These are phyloP conservation scores for Drosophila persimilis DNA, from an alignment of 1,140 invertebrate genomes.

Conservation along the genomic window DNA sequence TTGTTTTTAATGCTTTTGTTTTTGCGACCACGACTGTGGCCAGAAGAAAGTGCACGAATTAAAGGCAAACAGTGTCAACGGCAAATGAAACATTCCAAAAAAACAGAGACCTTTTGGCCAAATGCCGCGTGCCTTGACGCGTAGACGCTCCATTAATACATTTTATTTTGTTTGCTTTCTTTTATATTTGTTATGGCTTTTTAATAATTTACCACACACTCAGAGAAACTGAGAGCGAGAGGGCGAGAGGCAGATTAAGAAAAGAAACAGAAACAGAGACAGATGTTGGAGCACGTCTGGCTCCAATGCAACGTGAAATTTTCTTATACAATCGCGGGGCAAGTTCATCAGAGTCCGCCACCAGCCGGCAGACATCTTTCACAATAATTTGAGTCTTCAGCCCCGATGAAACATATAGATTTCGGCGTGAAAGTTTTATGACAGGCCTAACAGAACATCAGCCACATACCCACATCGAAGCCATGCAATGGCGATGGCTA, in stretches of 20 bases:
- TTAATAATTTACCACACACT: constrained; percentile 68
- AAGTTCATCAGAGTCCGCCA: constrained; percentile 16
- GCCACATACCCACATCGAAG: constrained; percentile 12
- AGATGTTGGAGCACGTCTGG: constrained; percentile 28
- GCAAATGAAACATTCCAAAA: constrained; percentile 26
- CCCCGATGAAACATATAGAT: constrained; percentile 74
- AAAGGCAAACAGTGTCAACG: constrained; percentile 65
- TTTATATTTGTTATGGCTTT: constrained; percentile 64
- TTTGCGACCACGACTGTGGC: constrained; percentile 39
- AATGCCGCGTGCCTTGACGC: constrained; percentile 64
- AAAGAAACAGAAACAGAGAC: no score
- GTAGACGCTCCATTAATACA: constrained; percentile 67
- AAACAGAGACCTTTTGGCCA: constrained; percentile 52
- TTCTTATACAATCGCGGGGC: constrained; percentile 62
- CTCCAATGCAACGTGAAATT: constrained; percentile 59
- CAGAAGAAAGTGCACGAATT: constrained; percentile 75
- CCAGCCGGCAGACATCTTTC: constrained; percentile 31
- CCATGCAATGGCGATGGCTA: background rate
- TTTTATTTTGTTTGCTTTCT: constrained; percentile 76
- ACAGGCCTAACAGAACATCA: constrained; percentile 60
- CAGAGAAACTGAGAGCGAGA: constrained; percentile 7
- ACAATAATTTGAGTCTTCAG: constrained; percentile 43
- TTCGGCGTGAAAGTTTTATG: constrained; percentile 73
- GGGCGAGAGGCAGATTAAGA: constrained; percentile 13
- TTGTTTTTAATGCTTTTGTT: constrained; percentile 61